Evolutionary conservation across 2,113 vertebrate genomes (phyloP).

Genomic region (Thomomys bottae): DNA sequence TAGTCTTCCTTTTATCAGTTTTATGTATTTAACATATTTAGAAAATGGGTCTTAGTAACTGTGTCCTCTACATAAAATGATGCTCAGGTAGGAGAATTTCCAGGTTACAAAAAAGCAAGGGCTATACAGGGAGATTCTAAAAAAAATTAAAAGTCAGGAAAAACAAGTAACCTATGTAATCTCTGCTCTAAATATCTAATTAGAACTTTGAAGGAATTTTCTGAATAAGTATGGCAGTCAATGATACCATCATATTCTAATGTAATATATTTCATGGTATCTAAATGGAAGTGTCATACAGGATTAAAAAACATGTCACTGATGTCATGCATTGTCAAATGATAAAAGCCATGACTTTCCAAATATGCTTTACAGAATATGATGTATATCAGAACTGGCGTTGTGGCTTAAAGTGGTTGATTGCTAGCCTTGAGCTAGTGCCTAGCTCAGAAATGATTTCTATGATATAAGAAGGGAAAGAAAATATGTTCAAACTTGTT

Average conservation of each 20-base stretch:
- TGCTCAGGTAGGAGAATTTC: too few species aligned
- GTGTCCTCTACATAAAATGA: too few species aligned
- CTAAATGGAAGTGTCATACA: neutral
- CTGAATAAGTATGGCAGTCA: neutral
- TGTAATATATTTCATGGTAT: neutral
- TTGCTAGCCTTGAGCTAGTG: too few species aligned
- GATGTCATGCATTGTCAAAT: neutral
- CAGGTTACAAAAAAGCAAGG: too few species aligned
- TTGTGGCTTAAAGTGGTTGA: too few species aligned
- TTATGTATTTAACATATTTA: neutral
- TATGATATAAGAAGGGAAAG: neutral
- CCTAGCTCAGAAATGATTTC: neutral
- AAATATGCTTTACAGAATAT: neutral
- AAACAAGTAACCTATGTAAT: neutral
- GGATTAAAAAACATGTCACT: neutral
- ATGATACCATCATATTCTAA: neutral
- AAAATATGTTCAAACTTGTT: slow-evolving; percentile 39
- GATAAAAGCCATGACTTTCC: neutral
- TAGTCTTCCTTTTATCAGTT: neutral
- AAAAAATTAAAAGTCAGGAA: neutral
- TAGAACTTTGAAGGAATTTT: neutral
- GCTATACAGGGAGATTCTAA: too few species aligned
- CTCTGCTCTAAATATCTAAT: neutral
- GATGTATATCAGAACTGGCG: too few species aligned
- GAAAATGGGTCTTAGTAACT: neutral